phyloP scores from a whole-genome alignment of 2,113 vertebrate species.

The Colius striatus region DNA sequence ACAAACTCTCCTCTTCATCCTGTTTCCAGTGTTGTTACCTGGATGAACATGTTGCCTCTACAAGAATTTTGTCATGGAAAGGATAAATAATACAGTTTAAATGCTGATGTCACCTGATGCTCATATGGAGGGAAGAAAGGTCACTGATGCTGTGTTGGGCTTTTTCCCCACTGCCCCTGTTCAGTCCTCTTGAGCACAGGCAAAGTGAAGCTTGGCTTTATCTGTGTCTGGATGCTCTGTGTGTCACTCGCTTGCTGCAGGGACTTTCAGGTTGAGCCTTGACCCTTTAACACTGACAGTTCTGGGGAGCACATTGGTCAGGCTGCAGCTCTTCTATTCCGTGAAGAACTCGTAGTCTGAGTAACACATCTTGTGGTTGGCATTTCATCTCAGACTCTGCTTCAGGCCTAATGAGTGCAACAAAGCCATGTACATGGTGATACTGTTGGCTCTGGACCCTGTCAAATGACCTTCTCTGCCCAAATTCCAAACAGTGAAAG shows the following conservation, averaged over 20 bases:
- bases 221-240: neutral
- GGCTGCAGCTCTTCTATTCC: neutral
- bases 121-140: rapidly evolving
- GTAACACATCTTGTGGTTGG: rapidly evolving
- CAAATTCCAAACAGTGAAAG: neutral
- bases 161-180: neutral
- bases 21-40: neutral
- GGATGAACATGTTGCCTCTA: neutral
- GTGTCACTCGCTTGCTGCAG: neutral
- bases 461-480: neutral
- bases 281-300: neutral
- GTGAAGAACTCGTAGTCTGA: neutral
- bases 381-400: neutral
- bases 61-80: rapidly evolving
- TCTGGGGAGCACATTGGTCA: neutral
- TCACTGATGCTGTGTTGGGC: rapidly evolving
- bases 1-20: neutral
- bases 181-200: neutral
- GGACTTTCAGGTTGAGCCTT: neutral
- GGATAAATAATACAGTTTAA: neutral
- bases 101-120: neutral
- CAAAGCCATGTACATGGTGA: neutral
- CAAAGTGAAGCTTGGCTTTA: neutral
- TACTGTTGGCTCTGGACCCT: neutral
- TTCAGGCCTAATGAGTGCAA: neutral